phyloP scores from a whole-genome alignment of 2,113 vertebrate genomes.

The Mastomys coucha region DNA sequence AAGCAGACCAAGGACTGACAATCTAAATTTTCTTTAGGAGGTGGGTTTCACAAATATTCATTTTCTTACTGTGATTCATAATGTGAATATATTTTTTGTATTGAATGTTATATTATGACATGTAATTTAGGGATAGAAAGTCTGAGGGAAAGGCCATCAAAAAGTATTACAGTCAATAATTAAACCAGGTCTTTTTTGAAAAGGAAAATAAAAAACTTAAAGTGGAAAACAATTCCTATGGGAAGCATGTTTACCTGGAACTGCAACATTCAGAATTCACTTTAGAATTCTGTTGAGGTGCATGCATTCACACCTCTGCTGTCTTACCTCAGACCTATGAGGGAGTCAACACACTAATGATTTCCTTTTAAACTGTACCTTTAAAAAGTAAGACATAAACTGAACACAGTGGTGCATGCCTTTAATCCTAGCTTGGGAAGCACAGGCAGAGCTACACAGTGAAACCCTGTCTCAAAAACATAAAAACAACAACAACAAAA shows the following conservation, averaged over 20 bases:
- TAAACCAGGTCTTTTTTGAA: constrained; percentile 49
- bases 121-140: constrained; percentile 30
- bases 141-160: constrained; percentile 37
- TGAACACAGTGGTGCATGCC: background rate
- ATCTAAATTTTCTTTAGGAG: constrained; percentile 26
- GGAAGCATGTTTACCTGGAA: background rate
- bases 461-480: background rate
- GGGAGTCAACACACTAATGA: background rate
- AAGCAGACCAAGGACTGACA: background rate
- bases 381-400: constrained; percentile 21
- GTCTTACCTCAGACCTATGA: background rate
- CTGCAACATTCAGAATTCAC: background rate
- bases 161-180: constrained; percentile 38
- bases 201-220: background rate
- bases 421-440: background rate
- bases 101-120: background rate
- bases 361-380: background rate
- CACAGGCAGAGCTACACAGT: background rate
- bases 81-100: background rate
- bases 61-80: constrained; percentile 18
- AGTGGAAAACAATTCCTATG: background rate
- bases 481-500: background rate
- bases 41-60: background rate
- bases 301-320: background rate
- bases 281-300: too few species aligned